Conservation (phyloP, 2,888 invertebrate genomes). For the Cybosia mesomella region DNA sequence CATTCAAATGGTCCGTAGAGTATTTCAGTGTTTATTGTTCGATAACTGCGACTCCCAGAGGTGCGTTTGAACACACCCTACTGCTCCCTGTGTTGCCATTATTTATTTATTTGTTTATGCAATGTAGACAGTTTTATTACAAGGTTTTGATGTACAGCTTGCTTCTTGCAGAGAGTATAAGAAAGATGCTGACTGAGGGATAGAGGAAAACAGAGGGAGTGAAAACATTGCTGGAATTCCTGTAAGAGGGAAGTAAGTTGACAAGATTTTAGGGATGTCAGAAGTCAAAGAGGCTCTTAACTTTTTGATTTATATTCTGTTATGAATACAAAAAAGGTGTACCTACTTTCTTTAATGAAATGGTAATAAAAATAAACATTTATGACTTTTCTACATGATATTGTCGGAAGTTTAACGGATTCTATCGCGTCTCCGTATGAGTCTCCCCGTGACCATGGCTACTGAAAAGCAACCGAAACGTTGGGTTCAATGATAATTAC, state of each 20-base stretch:
- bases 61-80: slow-evolving; percentile 34
- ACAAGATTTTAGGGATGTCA: background rate
- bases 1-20: slow-evolving; percentile 20
- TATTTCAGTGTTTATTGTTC: slow-evolving; percentile 48
- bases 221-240: background rate
- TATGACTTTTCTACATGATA: too few relatives aligned
- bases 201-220: background rate
- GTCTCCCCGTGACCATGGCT: too few relatives aligned
- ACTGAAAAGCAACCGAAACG: too few relatives aligned
- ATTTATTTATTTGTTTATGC: slow-evolving; percentile 43
- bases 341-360: too few relatives aligned
- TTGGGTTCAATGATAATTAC: too few relatives aligned
- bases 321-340: too few relatives aligned
- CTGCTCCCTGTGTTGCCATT: slow-evolving; percentile 28
- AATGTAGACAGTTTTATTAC: slow-evolving; percentile 27
- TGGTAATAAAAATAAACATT: too few relatives aligned
- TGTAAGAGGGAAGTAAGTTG: background rate
- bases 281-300: background rate
- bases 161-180: slow-evolving; percentile 17
- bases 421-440: too few relatives aligned
- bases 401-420: too few relatives aligned
- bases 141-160: slow-evolving; percentile 14
- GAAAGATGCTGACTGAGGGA: background rate
- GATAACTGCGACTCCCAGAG: slow-evolving; percentile 41
- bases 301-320: background rate